phyloP scores from a whole-genome alignment of 2,888 invertebrate genomes.

The Gortyna flavago region DNA sequence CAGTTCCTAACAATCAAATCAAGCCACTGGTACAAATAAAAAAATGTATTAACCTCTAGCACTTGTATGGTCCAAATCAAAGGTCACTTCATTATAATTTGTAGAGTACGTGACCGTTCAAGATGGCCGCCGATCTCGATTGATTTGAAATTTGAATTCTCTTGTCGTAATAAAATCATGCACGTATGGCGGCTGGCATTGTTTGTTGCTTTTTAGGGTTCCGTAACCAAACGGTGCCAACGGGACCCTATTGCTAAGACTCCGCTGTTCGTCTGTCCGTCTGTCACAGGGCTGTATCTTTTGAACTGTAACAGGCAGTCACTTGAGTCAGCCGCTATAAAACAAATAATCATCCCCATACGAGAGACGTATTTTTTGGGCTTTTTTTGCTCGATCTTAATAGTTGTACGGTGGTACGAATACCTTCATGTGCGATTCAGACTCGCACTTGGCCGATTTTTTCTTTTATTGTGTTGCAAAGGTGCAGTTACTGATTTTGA shows the following conservation, averaged over 20 bases:
- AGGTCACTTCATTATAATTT: conserved; percentile 88
- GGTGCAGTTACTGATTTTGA: conserved; percentile 13
- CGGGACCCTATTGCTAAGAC: background rate
- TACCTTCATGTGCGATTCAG: background rate
- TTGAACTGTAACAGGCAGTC: background rate
- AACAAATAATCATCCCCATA: background rate
- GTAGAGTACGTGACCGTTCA: conserved; percentile 84
- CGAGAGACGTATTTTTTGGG: background rate
- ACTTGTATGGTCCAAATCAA: conserved; percentile 82
- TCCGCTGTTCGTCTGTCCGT: background rate
- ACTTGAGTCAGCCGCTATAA: background rate
- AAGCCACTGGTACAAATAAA: conserved; percentile 83
- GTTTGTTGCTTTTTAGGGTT: conserved; percentile 56
- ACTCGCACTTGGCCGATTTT: conserved; percentile 12
- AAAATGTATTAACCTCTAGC: conserved; percentile 83
- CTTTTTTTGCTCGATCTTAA: background rate
- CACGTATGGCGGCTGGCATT: conserved; percentile 76
- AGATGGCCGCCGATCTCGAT: conserved; percentile 80
- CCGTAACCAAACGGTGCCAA: background rate
- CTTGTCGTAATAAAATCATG: conserved; percentile 87
- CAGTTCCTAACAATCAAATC: conserved; percentile 74
- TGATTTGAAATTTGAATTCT: conserved; percentile 88
- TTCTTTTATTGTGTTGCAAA: conserved; percentile 36
- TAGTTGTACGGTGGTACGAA: background rate
- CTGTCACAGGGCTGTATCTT: background rate